Base-by-base conservation (phyloP, 2,797 vertebrate genomes). In the Gymnothorax javanicus region DNA sequence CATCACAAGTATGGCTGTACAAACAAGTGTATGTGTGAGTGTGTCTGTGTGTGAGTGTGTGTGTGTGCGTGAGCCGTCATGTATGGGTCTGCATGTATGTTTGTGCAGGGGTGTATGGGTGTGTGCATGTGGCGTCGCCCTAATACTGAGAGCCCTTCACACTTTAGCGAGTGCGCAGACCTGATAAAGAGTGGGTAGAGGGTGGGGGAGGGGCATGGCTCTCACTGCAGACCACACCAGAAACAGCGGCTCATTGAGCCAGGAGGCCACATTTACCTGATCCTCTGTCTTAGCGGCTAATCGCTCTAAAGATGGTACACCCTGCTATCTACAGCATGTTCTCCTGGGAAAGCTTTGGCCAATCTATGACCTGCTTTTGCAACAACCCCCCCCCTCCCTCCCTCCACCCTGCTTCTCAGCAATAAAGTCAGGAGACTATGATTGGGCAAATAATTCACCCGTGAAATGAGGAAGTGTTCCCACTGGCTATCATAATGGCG, bases 281-380 rank as follows among this genome's bases (percentile, higher is more conserved):
- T 43, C 73, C 43, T 77, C 73, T 11, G 15, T 77, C 75, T 79
- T 79, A 79, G 43, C 43, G 23, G 75, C 13, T 54, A 79, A 79
- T 54, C 75, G 1, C 43, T 52, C 75, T 52, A 79, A 77, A 77
- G 27, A 77, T 52, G 43, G 71, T 13, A 17, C 73, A 6, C 75
- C 12, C 50, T 79, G 50, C 75, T 79, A 54, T 54, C 20, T 54
- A 79, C 50, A 79, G 75, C 75, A 79, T 79, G 75, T 79, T 54
- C 73, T 50, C 17, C 75, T 54, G 50, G 17, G 50, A 23, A 79
- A 79, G 75, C 50, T 23, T 17, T 54, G 43, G 12, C 43, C 75
- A 54, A 52, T 17, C 75, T 50, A 4, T 79, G 8, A 54, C 75
- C 75, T 79, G 75, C 33, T 54, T 79, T 50, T 79, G 43, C 2